Evolutionary conservation across 2,113 vertebrate species (phyloP).

Genomic region (Lophura nycthemera): DNA sequence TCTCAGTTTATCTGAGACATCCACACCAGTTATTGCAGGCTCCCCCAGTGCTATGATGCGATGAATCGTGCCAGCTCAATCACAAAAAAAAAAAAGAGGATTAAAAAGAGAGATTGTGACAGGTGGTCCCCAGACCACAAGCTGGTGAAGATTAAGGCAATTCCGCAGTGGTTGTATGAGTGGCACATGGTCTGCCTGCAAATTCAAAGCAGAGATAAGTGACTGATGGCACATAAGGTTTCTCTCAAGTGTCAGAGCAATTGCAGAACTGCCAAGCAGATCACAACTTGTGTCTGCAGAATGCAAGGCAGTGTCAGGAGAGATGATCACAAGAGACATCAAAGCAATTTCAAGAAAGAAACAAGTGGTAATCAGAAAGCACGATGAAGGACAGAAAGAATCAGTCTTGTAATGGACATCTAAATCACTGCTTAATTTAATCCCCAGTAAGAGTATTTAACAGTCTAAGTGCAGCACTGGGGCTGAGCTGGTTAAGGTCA

Average conservation of each 20-base stretch:
- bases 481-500: neutral
- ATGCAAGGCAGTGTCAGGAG: neutral
- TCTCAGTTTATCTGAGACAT: neutral
- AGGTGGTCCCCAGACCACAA: neutral
- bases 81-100: neutral
- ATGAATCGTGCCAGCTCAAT: neutral
- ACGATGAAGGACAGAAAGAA: neutral
- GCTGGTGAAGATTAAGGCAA: neutral
- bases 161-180: neutral
- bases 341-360: constrained; percentile 15
- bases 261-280: constrained; percentile 23
- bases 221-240: neutral
- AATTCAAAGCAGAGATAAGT: neutral
- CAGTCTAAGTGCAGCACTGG: neutral
- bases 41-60: neutral
- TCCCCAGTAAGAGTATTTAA: neutral
- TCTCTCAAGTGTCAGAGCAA: constrained; percentile 16
- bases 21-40: neutral
- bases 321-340: neutral
- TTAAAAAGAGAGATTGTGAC: neutral
- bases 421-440: neutral
- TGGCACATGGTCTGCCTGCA: neutral
- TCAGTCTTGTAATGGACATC: neutral
- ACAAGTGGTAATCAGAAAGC: constrained; percentile 5
- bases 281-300: neutral